A percentile compares a stretch with the other conserved stretches of the same genome.
phyloP scores from a whole-genome alignment of 92 coral and sea anemone species.

The Phymanthus crucifer region DNA sequence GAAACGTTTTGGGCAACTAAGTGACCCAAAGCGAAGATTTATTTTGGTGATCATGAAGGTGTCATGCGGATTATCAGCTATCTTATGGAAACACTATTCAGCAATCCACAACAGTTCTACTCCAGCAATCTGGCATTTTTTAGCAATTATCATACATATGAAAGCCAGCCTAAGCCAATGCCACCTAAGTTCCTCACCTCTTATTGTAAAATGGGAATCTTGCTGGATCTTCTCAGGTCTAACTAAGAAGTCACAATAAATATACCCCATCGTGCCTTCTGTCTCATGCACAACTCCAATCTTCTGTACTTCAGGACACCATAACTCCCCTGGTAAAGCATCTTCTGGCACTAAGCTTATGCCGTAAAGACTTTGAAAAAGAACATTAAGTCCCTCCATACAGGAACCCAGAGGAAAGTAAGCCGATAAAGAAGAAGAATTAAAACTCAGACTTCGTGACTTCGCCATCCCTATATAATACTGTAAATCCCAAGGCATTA shows the following conservation, averaged over 20 bases:
- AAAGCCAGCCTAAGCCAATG: too few relatives aligned
- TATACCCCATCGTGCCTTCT: constrained; percentile 88
- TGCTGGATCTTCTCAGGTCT: constrained; percentile 85
- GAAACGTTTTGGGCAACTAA: too few relatives aligned
- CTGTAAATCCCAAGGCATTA: constrained; percentile 97
- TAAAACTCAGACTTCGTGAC: constrained; percentile 60
- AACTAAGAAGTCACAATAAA: constrained; percentile 89
- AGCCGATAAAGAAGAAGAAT: constrained; percentile 64
- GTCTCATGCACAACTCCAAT: constrained; percentile 85
- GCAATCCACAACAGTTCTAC: too few relatives aligned
- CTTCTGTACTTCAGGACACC: constrained; percentile 93
- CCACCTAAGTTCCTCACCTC: constrained; percentile 61
- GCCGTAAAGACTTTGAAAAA: constrained; percentile 82
- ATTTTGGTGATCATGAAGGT: too few relatives aligned
- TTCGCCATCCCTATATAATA: constrained; percentile 85
- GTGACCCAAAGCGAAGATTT: too few relatives aligned
- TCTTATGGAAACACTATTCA: too few relatives aligned
- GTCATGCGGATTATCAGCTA: too few relatives aligned
- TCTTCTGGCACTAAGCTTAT: constrained; percentile 69
- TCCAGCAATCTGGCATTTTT: too few relatives aligned
- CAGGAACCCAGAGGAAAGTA: constrained; percentile 97
- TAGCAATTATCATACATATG: too few relatives aligned
- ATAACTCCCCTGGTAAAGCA: constrained; percentile 81
- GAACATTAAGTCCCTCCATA: constrained; percentile 85
- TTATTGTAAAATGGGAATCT: constrained; percentile 94